phyloP scores from a whole-genome alignment of 2,888 invertebrate species.

The Ennomos fuscantarius region DNA sequence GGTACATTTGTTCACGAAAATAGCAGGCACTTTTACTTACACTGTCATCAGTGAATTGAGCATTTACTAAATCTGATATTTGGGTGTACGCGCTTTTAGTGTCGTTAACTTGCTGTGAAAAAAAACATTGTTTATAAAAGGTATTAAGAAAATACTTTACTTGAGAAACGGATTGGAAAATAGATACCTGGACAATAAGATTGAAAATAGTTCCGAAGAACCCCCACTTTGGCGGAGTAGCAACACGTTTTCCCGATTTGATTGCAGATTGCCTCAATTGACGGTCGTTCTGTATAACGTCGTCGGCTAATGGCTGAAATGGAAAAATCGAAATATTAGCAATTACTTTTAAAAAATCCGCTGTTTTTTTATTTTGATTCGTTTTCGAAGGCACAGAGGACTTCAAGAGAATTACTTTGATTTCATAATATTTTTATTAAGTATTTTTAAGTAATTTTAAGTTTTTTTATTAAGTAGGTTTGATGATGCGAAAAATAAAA shows the following conservation, averaged over 20 bases:
- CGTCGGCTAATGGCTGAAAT: slow-evolving; percentile 72
- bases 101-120: slow-evolving; percentile 78
- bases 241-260: slow-evolving; percentile 61
- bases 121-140: slow-evolving; percentile 37
- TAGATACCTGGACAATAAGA: slow-evolving; percentile 71
- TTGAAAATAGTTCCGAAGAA: slow-evolving; percentile 81
- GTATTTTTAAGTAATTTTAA: no score
- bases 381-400: no score
- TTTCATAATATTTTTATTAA: no score
- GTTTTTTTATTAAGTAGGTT: no score
- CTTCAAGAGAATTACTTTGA: no score
- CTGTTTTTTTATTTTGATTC: no score
- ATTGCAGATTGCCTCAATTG: slow-evolving; percentile 59
- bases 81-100: slow-evolving; percentile 81
- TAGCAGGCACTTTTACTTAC: slow-evolving; percentile 57
- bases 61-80: slow-evolving; percentile 72
- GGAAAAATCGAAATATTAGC: slow-evolving; percentile 8
- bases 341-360: no score
- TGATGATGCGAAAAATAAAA: no score
- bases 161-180: neutral
- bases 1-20: neutral
- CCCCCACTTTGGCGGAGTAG: slow-evolving; percentile 70
- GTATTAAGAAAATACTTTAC: slow-evolving; percentile 9
- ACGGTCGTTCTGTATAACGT: slow-evolving; percentile 68
- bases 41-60: slow-evolving; percentile 72